Conservation (phyloP, 2,797 vertebrate species). For the Hirundo rustica region DNA sequence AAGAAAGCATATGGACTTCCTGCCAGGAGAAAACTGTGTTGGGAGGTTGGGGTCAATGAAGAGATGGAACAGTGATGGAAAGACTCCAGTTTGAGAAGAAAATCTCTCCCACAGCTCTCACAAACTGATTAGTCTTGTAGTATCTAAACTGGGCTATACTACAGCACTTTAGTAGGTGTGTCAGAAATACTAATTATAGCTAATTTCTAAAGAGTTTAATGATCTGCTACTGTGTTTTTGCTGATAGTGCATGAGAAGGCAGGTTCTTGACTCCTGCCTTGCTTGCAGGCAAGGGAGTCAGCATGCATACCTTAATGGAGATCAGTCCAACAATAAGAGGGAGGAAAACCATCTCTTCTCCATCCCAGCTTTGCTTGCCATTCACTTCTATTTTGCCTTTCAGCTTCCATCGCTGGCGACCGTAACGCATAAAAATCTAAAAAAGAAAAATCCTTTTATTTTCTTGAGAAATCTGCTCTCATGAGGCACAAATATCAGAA, state of each 20-base stretch:
- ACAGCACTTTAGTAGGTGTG: not conserved
- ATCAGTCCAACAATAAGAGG: constrained; percentile 93
- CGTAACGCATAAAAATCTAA: constrained; percentile 97
- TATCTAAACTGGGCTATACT: not conserved
- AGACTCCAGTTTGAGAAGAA: not conserved
- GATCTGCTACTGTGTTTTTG: not conserved
- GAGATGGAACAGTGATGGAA: not conserved
- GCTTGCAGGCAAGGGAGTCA: not conserved
- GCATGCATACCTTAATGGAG: constrained; percentile 89
- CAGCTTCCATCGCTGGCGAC: constrained; percentile 96
- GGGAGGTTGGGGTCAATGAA: not conserved
- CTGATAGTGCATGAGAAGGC: not conserved
- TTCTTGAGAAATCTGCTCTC: not conserved
- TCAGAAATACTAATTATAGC: not conserved
- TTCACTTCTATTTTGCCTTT: constrained; percentile 96
- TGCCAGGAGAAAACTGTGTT: not conserved
- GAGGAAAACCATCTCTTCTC: constrained; percentile 93
- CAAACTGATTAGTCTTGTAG: not conserved
- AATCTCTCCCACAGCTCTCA: not conserved
- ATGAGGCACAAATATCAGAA: not conserved
- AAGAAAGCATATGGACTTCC: not conserved
- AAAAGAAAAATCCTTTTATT: not conserved
- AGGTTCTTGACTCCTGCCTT: not conserved
- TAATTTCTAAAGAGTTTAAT: not conserved
- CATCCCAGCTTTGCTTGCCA: constrained; percentile 96